Conservation (phyloP, 2,888 invertebrate genomes). For the Fissipunctia ypsillon region DNA sequence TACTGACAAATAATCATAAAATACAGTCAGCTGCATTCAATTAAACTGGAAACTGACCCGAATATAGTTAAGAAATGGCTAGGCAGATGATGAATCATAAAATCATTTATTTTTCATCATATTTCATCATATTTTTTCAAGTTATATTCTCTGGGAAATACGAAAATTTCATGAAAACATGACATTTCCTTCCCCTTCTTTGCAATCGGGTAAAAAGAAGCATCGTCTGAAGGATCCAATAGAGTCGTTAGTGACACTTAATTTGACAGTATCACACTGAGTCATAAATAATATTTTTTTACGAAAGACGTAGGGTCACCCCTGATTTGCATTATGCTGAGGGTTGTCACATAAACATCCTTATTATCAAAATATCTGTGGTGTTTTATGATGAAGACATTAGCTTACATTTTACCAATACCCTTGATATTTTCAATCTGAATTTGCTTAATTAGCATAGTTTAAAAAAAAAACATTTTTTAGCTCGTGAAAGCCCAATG, state of each 20-base stretch:
- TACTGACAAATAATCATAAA: too few species aligned
- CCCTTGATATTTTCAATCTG: not conserved
- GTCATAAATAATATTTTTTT: slow-evolving; percentile 44
- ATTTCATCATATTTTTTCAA: not conserved
- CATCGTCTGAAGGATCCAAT: not conserved
- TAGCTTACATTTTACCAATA: not conserved
- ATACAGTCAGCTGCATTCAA: too few species aligned
- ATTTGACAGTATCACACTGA: slow-evolving; percentile 29
- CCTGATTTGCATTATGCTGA: slow-evolving; percentile 15
- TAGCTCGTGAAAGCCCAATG: not conserved
- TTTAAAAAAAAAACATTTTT: too few species aligned
- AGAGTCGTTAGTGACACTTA: slow-evolving; percentile 29
- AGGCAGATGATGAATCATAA: too few species aligned
- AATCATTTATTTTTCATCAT: too few species aligned
- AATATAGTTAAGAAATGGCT: too few species aligned
- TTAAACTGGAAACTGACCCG: too few species aligned
- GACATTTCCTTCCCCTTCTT: not conserved
- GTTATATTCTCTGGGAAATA: not conserved
- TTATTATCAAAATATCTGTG: not conserved
- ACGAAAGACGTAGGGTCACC: slow-evolving; percentile 28
- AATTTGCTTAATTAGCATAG: not conserved
- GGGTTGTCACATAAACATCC: slow-evolving; percentile 16
- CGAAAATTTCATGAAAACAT: not conserved
- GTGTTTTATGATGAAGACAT: not conserved
- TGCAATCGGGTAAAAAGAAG: not conserved